phyloP scores from a whole-genome alignment of 2,888 invertebrate genomes.

The Apomyelois bistriatella region DNA sequence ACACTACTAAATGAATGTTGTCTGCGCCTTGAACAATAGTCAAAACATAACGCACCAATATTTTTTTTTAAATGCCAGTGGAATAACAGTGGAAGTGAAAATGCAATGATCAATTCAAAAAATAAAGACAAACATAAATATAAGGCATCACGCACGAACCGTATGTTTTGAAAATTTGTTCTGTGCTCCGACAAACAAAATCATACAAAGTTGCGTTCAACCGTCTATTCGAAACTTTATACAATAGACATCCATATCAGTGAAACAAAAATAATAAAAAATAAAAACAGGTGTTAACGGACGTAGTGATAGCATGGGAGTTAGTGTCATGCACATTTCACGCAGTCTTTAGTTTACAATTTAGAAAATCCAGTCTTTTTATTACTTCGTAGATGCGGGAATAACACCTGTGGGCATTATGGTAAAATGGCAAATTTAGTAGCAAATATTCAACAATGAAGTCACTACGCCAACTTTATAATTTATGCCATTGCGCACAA shows the following conservation, averaged over 20 bases:
- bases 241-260: conserved; percentile 36
- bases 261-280: conserved; percentile 47
- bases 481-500: not conserved
- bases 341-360: no score
- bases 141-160: no score
- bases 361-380: no score
- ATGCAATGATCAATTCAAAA: not conserved
- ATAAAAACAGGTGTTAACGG: conserved; percentile 36
- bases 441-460: no score
- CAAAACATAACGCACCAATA: not conserved
- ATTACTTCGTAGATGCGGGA: no score
- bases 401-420: not conserved
- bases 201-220: conserved; percentile 27
- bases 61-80: not conserved
- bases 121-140: not conserved
- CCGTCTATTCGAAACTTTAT: conserved; percentile 34
- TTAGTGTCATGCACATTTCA: not conserved
- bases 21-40: not conserved
- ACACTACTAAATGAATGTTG: not conserved
- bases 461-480: no score
- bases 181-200: conserved; percentile 3
- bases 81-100: no score
- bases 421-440: not conserved
- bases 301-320: conserved; percentile 13
- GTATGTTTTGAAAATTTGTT: not conserved